Conservation (phyloP, 2,113 vertebrate species). For the Sitta europaea region DNA sequence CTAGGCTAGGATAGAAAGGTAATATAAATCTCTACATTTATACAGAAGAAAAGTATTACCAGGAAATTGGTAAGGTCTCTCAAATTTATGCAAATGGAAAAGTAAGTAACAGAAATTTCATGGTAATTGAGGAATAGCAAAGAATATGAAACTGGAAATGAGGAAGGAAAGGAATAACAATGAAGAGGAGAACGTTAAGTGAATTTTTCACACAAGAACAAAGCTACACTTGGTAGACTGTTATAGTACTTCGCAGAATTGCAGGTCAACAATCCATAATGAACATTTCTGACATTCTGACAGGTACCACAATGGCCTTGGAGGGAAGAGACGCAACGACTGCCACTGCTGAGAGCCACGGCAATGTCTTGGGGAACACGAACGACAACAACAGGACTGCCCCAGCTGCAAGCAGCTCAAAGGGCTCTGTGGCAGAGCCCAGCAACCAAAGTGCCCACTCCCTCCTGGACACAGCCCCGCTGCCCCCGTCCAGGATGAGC, state of each 20-base stretch:
- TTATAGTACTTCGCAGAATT: background rate
- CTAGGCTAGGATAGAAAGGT: rapidly evolving
- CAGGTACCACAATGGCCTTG: rapidly evolving
- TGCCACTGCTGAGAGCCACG: rapidly evolving
- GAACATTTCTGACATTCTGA: background rate
- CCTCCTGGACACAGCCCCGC: background rate
- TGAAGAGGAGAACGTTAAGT: background rate
- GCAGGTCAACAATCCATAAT: background rate
- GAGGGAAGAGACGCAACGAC: rapidly evolving
- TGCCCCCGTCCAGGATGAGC: rapidly evolving
- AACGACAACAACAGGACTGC: rapidly evolving
- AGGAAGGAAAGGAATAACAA: background rate
- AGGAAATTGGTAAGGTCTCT: background rate
- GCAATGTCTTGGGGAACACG: rapidly evolving
- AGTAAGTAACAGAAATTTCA: background rate
- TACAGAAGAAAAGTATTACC: background rate
- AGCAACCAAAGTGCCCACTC: rapidly evolving
- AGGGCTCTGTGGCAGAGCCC: rapidly evolving
- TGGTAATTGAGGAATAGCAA: rapidly evolving
- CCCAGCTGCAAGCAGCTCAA: background rate
- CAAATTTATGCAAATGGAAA: background rate
- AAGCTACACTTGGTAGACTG: background rate
- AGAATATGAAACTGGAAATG: rapidly evolving
- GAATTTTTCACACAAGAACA: background rate
- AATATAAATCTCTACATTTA: background rate